Base-by-base conservation (phyloP, 1,140 invertebrate genomes). In the Drosophila mauritiana region DNA sequence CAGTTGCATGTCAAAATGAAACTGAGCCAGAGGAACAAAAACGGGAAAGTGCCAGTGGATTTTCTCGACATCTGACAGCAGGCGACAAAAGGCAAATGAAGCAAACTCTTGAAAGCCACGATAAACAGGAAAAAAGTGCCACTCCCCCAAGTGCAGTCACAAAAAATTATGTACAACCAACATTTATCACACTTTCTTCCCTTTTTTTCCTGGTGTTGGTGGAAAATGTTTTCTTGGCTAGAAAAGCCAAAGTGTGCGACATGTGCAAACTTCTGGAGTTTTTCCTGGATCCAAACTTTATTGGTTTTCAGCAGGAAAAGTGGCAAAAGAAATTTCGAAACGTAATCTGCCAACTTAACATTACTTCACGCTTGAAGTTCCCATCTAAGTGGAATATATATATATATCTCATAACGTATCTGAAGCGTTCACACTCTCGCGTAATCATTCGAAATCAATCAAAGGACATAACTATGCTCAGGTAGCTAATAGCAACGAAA, bases 141-240 rank as follows among this genome's bases (percentile, higher is more conserved):
- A 34, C 62, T 10, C 22, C 31, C 39, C 40, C 31, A n/a, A 40
- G 42, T 46, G 36, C 17, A 52, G 64, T 67, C 46, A 31, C 59
- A 68, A 68, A 68, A 65, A 68, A 65, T 37, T 65, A 45, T 68
- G 64, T 65, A 64, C 43, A 65, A 7, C 34, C 17, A 15, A 75
- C 52, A 82, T 72, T 82, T 86, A 65, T 86, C 83, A 88, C 83
- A 77, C 64, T 69, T 68, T 61, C 25, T 17, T 13, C 12, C 43
- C 67, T 43, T 62, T 56, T 34, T 59, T 63, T 64, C 34, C 3
- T 20, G 7, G 15, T 22, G n/a, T 8, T 0, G 31, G 13, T 10
- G 20, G 3, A 53, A 45, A 53, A 40, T 65, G 48, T 51, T 68
- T 65, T 65, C 37, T 48, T 62, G 40, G 37, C 20, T 25, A 34